A percentile compares a stretch with the other conserved stretches of the same genome.
These are phyloP conservation scores for Dromas ardeola DNA, from an alignment of 2,113 vertebrate genomes.

Conservation along the genomic window DNA sequence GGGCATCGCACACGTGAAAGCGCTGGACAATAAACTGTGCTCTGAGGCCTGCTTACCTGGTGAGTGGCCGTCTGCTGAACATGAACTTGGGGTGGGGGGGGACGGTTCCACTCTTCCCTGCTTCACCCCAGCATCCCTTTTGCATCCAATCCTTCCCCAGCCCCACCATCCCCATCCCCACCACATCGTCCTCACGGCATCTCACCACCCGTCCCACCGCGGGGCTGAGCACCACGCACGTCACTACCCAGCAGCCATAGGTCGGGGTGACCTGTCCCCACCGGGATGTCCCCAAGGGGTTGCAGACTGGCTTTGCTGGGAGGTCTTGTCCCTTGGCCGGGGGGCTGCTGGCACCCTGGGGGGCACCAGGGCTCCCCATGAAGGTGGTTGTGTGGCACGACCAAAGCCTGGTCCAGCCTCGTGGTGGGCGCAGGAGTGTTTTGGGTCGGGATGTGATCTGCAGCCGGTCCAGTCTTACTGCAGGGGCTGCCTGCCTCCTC, in stretches of 20 bases:
- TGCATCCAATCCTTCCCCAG: not conserved
- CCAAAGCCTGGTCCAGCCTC: not conserved
- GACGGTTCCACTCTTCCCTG: conserved; percentile 1
- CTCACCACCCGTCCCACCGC: rapidly evolving
- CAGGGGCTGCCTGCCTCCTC: not conserved
- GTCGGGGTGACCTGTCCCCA: not conserved
- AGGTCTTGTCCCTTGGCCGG: not conserved
- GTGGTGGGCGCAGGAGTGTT: not conserved
- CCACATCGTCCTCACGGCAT: not conserved
- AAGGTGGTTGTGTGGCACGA: not conserved
- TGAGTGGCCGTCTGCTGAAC: conserved; percentile 96
- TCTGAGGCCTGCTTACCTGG: conserved; percentile 95
- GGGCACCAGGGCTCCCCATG: not conserved
- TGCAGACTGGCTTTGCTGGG: not conserved
- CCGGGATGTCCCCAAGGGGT: not conserved
- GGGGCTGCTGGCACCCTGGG: not conserved
- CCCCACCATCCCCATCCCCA: not conserved
- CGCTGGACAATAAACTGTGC: conserved; percentile 98
- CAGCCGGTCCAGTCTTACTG: not conserved
- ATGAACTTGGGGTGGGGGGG: conserved; percentile 78
- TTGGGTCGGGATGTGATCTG: not conserved
- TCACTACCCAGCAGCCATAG: not conserved
- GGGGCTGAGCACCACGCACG: not conserved
- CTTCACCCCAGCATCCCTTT: not conserved
- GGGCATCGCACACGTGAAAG: conserved; percentile 91